A percentile compares a stretch with the other conserved stretches of the same genome.
Evolutionary conservation across 2,113 vertebrate species (phyloP).

Genomic region (Lasiurus borealis): DNA sequence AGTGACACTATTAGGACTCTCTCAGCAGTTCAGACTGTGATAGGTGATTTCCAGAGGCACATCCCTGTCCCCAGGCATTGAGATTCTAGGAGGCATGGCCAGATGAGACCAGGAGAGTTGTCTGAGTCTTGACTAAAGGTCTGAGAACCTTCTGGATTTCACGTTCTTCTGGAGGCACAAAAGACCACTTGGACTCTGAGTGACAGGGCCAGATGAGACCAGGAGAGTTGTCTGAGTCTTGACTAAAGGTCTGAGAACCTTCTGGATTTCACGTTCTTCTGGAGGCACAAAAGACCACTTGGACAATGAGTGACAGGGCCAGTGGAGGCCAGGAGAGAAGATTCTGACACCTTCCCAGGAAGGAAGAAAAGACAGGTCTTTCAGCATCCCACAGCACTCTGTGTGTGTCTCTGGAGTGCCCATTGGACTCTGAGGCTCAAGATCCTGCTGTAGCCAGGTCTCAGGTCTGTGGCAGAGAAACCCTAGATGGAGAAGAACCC

Average conservation of each 20-base stretch:
- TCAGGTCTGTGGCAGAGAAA: not conserved
- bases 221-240: not conserved
- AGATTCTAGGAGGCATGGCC: not conserved
- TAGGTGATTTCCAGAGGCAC: too few relatives aligned
- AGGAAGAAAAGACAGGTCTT: not conserved
- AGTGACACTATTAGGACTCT: not conserved
- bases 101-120: not conserved
- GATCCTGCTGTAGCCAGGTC: not conserved
- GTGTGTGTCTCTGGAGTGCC: not conserved
- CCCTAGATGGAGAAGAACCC: not conserved
- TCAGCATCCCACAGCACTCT: fast-evolving
- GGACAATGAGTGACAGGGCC: not conserved
- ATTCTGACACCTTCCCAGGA: not conserved
- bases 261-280: not conserved
- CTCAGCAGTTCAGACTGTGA: too few relatives aligned
- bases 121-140: not conserved
- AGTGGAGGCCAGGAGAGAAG: not conserved
- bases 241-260: not conserved
- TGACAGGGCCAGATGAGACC: not conserved
- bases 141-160: not conserved
- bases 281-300: not conserved
- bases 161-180: not conserved
- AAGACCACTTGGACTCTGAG: not conserved
- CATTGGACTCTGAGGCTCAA: fast-evolving
- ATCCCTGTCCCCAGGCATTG: not conserved